These are phyloP conservation scores for Coregonus ussuriensis DNA, from an alignment of 2,797 vertebrate genomes.

Conservation along the genomic window DNA sequence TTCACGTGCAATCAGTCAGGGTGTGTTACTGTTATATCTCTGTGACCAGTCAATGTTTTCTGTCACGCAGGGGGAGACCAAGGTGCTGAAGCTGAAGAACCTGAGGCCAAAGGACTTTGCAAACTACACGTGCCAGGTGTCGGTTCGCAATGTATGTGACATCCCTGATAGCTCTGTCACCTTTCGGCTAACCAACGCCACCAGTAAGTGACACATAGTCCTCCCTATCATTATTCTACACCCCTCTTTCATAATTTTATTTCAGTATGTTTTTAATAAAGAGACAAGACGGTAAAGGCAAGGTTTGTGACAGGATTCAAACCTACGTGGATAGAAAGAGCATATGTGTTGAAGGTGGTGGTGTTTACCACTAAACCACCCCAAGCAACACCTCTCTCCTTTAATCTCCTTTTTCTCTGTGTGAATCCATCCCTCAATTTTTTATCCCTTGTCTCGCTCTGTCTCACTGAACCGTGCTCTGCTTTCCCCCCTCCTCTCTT, in stretches of 20 bases:
- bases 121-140: constrained; percentile 96
- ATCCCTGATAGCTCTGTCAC: constrained; percentile 93
- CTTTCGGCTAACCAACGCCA: constrained; percentile 93
- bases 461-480: neutral
- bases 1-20: neutral
- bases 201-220: constrained; percentile 74
- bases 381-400: constrained; percentile 29
- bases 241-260: neutral
- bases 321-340: too few relatives aligned
- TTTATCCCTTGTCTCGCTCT: neutral
- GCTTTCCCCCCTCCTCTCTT: neutral
- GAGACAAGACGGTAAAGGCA: neutral
- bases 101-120: constrained; percentile 92
- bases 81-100: constrained; percentile 97
- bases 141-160: constrained; percentile 93
- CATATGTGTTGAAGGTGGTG: too few relatives aligned
- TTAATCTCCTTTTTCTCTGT: neutral
- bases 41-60: constrained; percentile 23
- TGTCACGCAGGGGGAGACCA: constrained; percentile 89
- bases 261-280: neutral
- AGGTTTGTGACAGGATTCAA: too few relatives aligned
- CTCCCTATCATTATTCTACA: neutral
- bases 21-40: neutral
- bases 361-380: constrained; percentile 19
- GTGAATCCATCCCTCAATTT: neutral